These are phyloP conservation scores for Seriola rivoliana DNA, from an alignment of 2,113 vertebrate genomes.

Conservation along the genomic window DNA sequence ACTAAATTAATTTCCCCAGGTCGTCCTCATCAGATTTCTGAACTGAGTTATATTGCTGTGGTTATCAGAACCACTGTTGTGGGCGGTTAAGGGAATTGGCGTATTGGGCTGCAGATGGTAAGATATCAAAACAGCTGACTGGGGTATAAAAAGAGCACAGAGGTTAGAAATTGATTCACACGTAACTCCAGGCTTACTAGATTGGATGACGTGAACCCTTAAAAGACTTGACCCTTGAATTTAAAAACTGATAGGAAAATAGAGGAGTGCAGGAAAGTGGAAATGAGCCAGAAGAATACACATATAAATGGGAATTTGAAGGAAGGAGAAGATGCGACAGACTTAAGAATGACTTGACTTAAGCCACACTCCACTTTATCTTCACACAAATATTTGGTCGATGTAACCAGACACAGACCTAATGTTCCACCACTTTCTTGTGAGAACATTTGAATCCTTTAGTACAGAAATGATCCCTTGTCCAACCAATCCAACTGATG, in stretches of 20 bases:
- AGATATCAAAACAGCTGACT: conserved; percentile 45
- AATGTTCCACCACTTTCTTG: no score
- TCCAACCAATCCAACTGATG: neutral
- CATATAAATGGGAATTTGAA: conserved; percentile 3
- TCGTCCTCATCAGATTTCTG: neutral
- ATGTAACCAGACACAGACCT: neutral
- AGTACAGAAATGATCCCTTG: neutral
- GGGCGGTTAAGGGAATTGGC: conserved; percentile 10
- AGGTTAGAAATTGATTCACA: conserved; percentile 36
- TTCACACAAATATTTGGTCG: neutral
- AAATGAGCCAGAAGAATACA: neutral
- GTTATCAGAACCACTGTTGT: neutral
- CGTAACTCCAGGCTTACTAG: neutral
- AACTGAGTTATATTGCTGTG: neutral
- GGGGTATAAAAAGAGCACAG: conserved; percentile 10
- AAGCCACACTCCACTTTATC: neutral
- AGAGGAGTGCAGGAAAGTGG: neutral
- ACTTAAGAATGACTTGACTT: neutral
- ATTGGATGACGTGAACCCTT: conserved; percentile 4
- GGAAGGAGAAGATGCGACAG: neutral
- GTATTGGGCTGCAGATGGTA: conserved; percentile 9
- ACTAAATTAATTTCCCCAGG: conserved; percentile 51
- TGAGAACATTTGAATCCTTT: neutral
- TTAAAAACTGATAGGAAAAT: neutral
- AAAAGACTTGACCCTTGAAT: conserved; percentile 5